Base-by-base conservation (phyloP, 1,140 invertebrate genomes). In the Metopolophium dirhodum region DNA sequence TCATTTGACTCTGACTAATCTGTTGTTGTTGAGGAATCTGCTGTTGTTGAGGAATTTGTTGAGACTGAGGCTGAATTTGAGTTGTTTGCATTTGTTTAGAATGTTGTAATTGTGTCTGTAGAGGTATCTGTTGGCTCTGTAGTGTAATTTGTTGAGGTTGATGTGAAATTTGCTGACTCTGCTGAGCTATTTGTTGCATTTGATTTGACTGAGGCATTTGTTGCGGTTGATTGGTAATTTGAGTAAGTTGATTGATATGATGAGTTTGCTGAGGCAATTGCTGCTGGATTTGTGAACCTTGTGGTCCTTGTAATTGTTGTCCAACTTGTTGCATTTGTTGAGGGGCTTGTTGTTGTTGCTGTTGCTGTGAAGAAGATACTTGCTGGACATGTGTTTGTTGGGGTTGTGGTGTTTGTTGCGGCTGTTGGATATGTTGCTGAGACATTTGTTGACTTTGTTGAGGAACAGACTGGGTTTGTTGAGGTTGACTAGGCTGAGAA, bases 101-200 rank as follows among this genome's bases (percentile, higher is more conserved):
- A 93, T 95, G 95, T 90, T 93, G 92, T 87, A 91, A 88, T 91
- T 94, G 94, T 37, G 93, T 68, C 82, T 94, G 94, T 49, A 90
- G 83, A 6, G 91, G 37, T 11, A 94, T 93, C 30, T 93, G 92
- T 83, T 94, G 94, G 35, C 49, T 22, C 49, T 91, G 82, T 51
- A 61, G 23, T 37, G 26, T 90, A 87, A 83, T 77, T 61, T 94
- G 94, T 87, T 94, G 94, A 85, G 86, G 61, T 86, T 94, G 94
- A 45, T 94, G 93, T 89, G 57, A 23, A 7, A 93, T 91, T 93
- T 93, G 94, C 37, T 90, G 94, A 87, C 35, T 93, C 93, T 94
- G 94, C 68, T 94, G 94, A 45, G 93, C 11, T 49, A 93, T 94
- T 90, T 94, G 94, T 85, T 94, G 94, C 93, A 94, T 91, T 92